phyloP scores from a whole-genome alignment of 2,113 vertebrate species.

The Campylorhamphus procurvoides region DNA sequence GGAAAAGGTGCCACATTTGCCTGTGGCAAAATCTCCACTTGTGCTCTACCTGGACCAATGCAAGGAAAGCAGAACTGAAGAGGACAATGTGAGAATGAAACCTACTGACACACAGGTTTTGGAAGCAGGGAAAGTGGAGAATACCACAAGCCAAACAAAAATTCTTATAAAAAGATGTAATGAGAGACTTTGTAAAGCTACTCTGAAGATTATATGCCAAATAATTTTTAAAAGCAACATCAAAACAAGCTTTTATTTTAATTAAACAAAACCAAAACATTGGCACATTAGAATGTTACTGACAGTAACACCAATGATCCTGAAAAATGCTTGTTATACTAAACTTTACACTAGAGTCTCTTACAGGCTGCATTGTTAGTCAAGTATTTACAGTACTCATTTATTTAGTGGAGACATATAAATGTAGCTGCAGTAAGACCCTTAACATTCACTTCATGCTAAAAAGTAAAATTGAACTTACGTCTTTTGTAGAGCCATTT shows the following conservation, averaged over 20 bases:
- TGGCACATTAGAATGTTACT: neutral
- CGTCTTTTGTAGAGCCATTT: slow-evolving; percentile 28
- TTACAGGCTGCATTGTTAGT: neutral
- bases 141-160: neutral
- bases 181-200: neutral
- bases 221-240: neutral
- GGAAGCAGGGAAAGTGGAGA: neutral
- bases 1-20: neutral
- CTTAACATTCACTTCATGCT: neutral
- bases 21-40: neutral
- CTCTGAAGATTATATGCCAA: neutral
- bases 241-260: neutral
- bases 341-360: neutral
- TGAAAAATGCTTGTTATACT: neutral
- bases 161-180: neutral
- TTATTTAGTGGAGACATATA: neutral
- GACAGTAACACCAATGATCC: neutral
- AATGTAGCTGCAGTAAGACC: neutral
- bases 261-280: neutral
- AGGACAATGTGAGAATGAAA: neutral
- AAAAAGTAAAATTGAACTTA: slow-evolving; percentile 19
- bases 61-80: neutral
- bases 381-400: neutral
- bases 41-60: neutral
- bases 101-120: neutral